Base-by-base conservation (phyloP, 2,888 invertebrate genomes). In the Parelbella ahira region DNA sequence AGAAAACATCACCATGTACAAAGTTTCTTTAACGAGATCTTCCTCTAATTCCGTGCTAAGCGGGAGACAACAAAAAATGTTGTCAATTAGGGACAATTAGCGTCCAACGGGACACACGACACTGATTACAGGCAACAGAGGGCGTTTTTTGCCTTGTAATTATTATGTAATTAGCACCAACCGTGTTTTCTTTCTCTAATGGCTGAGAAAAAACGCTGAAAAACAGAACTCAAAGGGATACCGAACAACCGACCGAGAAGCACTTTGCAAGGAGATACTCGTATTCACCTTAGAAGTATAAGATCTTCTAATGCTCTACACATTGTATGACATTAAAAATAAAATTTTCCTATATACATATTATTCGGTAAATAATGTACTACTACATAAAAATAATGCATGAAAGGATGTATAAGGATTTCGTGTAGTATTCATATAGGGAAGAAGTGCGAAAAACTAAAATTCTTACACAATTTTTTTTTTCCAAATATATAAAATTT, bases 51-150 rank as follows among this genome's bases (percentile, higher is more conserved):
- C 27, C 28, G 19, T 4, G 12, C n/a, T 6, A 13, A 15, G 28
- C 7, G 6, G 27, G 11, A 27, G 12, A 8, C n/a, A 18, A 34
- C 23, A 24, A 15, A 34, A 24, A 34, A 34, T 21, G 27, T 28
- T 29, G 42, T 24, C 42, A 43, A 43, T 43, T 43, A 48, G 53
- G 46, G 37, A 63, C 49, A 53, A 43, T 43, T 36, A 43, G 9
- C 8, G 23, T 29, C 33, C 32, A 13, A 21, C n/a, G 33, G 27
- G 33, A 41, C 33, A 41, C 13, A 33, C 47, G 59, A 64, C 62
- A 58, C 64, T 62, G 58, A 66, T 64, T 64, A 61, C 58, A 52
- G 49, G 37, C 44, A 48, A 47, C 58, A 50, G 37, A 37, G 36
- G 29, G 24, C 9, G 48, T 32, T 49, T 48, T 41, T 45, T 38